Percentiles rank a stretch among this genome's conserved stretches.
Evolutionary conservation across 2,888 invertebrate genomes (phyloP).

Genomic region (Coelinius sp.): DNA sequence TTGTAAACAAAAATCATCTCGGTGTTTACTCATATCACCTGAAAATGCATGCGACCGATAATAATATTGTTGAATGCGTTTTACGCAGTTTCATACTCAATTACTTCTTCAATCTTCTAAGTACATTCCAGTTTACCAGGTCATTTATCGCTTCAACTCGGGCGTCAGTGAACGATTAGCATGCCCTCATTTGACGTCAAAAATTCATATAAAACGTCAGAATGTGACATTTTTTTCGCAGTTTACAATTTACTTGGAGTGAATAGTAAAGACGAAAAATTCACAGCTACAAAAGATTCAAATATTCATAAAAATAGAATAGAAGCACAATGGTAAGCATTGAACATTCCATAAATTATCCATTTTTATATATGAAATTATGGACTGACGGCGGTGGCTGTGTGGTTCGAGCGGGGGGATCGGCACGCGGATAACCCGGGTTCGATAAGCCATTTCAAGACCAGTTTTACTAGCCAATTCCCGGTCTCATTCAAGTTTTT

Average conservation of each 20-base stretch:
- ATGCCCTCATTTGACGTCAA: conserved; percentile 67
- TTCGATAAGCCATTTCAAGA: no score
- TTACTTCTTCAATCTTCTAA: conserved; percentile 6
- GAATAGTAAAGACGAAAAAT: background rate
- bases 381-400: no score
- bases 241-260: background rate
- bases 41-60: background rate
- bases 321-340: background rate
- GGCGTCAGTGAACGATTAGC: conserved; percentile 67
- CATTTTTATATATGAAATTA: background rate
- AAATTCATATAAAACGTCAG: conserved; percentile 59
- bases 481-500: no score
- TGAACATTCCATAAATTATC: background rate
- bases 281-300: background rate
- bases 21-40: background rate
- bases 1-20: background rate
- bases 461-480: no score
- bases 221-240: background rate
- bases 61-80: background rate
- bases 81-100: background rate
- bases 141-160: conserved; percentile 61
- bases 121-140: conserved; percentile 58
- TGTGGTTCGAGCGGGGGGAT: no score
- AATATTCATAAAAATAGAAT: background rate
- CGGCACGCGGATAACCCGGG: no score